Base-by-base conservation (phyloP, 1,140 invertebrate genomes). In the Melitaea cinxia region DNA sequence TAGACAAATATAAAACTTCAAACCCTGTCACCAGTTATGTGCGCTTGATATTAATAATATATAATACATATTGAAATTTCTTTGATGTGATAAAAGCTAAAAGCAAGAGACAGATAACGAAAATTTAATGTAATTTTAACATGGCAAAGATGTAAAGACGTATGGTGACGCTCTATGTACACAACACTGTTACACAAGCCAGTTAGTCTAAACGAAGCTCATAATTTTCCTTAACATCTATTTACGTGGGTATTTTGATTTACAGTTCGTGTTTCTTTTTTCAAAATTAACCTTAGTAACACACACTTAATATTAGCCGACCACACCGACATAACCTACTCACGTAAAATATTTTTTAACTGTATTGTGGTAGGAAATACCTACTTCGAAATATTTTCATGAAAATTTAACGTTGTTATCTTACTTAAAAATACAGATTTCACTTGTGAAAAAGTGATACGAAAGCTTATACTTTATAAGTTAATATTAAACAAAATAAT, bases 171-270 rank as follows among this genome's bases (percentile, higher is more conserved):
- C 17, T 61, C 39, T 67, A 61, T 65, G 68, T 85, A 88, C 85
- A 88, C 80, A 84, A 84, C 81, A 85, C 76, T 78, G 78, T 82
- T 78, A 84, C 82, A 83, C 72, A 88, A 90, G 85, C 88, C 83
- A 88, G 83, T 90, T 73, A 86, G 67, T 88, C 88, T 90, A 90
- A 88, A 88, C 66, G 76, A 90, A 90, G 88, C 88, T 90, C 88
- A 88, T 90, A 80, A 72, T 88, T 89, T 89, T 85, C 86, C 85
- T 88, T 88, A 90, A 82, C 62, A 80, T 70, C 85, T 90, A 89
- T 85, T 76, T 78, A 79, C 73, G 72, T 78, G 78, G 73, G 67
- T 78, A 72, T 72, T 55, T 60, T 28, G 39, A 49, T 58, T 58
- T 58, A 42, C 15, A 42, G 5, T 12, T 47, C 15, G 49, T 28